A percentile compares a stretch with the other conserved stretches of the same genome.
Evolutionary conservation across 2,797 vertebrate species (phyloP).

Genomic region (Zenarchopterus dispar): DNA sequence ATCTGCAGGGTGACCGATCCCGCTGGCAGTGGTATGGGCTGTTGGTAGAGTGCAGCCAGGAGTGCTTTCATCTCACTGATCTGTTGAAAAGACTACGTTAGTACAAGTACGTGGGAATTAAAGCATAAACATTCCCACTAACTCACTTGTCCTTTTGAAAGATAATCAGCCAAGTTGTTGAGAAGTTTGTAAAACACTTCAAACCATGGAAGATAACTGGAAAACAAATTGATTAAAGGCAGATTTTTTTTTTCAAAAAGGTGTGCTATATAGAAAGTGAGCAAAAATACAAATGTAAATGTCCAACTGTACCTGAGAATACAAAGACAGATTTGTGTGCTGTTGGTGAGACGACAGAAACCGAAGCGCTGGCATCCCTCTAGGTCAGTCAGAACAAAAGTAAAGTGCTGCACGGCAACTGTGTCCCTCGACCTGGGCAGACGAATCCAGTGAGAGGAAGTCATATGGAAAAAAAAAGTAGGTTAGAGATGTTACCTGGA

Average conservation of each 20-base stretch:
- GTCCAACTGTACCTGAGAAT: constrained; percentile 84
- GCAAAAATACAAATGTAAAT: background rate
- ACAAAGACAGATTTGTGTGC: constrained; percentile 86
- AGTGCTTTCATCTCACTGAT: constrained; percentile 81
- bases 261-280: too few species aligned
- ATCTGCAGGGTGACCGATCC: constrained; percentile 81
- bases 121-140: background rate
- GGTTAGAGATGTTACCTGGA: background rate
- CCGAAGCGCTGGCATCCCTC: constrained; percentile 90
- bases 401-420: constrained; percentile 88
- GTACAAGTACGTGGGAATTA: background rate
- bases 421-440: constrained; percentile 74
- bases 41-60: constrained; percentile 80
- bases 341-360: constrained; percentile 88
- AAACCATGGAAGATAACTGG: constrained; percentile 91
- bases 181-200: constrained; percentile 94
- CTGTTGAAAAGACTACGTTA: constrained; percentile 64
- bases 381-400: constrained; percentile 89
- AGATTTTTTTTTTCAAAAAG: background rate
- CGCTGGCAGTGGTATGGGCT: constrained; percentile 75
- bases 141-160: constrained; percentile 87
- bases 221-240: constrained; percentile 17
- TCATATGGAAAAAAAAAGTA: background rate
- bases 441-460: background rate
- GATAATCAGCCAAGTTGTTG: constrained; percentile 87